These are phyloP conservation scores for Podiceps cristatus DNA, from an alignment of 2,113 vertebrate species.

Conservation along the genomic window DNA sequence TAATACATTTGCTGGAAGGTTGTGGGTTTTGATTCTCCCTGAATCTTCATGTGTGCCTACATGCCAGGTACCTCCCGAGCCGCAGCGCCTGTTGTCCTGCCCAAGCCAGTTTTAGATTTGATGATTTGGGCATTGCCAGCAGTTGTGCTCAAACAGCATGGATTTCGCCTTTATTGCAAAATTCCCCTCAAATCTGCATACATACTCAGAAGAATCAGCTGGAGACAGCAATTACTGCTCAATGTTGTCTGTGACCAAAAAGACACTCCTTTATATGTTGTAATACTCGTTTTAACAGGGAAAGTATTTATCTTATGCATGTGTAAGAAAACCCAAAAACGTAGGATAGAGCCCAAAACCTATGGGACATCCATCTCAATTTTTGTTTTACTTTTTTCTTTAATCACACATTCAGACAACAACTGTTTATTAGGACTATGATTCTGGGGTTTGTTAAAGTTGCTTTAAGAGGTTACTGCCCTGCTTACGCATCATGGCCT, in stretches of 20 bases:
- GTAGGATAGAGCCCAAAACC: background rate
- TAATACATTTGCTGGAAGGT: background rate
- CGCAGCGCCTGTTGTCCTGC: background rate
- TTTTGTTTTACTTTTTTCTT: background rate
- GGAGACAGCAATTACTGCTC: background rate
- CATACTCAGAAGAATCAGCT: background rate
- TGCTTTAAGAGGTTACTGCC: background rate
- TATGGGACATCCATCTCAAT: background rate
- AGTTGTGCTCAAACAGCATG: background rate
- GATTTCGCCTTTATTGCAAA: background rate
- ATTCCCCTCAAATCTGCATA: background rate
- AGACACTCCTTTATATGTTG: background rate
- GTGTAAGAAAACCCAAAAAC: background rate
- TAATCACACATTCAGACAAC: background rate
- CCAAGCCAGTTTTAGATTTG: background rate
- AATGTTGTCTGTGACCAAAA: background rate
- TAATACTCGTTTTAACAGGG: background rate
- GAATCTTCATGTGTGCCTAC: background rate
- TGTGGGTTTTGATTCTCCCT: background rate
- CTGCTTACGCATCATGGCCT: background rate
- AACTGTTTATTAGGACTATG: background rate
- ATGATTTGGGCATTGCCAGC: background rate
- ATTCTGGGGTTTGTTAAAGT: background rate
- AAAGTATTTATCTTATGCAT: background rate
- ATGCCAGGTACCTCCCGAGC: background rate